These are phyloP conservation scores for Papilio protenor DNA, from an alignment of 2,888 invertebrate genomes.

Conservation along the genomic window DNA sequence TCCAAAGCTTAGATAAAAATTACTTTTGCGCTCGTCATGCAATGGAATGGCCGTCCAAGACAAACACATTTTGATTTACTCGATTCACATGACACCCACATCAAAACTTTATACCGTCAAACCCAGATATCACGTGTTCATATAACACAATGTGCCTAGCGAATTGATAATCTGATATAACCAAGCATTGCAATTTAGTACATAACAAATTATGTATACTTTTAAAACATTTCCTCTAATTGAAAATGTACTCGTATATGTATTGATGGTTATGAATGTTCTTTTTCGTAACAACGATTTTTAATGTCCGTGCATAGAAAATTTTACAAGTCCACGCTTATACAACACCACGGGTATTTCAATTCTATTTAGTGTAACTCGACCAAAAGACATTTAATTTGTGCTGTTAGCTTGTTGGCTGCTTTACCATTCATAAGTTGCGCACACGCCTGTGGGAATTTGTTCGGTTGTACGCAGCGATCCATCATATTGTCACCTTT, in stretches of 20 bases:
- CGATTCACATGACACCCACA: slow-evolving; percentile 30
- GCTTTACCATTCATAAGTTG: slow-evolving; percentile 16
- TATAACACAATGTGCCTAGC: neutral
- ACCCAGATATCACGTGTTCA: slow-evolving; percentile 8
- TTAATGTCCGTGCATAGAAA: slow-evolving; percentile 12
- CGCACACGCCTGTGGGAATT: slow-evolving; percentile 27
- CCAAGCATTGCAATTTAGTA: neutral
- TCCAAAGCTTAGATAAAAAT: slow-evolving; percentile 10
- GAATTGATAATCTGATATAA: neutral
- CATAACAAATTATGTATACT: neutral
- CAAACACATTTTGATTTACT: slow-evolving; percentile 40
- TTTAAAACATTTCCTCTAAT: neutral
- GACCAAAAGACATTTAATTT: neutral
- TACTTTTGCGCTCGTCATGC: slow-evolving; percentile 21
- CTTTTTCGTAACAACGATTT: slow-evolving; percentile 9
- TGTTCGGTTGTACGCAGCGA: slow-evolving; percentile 31
- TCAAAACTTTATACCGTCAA: neutral
- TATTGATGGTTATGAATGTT: neutral
- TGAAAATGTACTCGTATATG: neutral
- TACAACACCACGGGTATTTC: neutral
- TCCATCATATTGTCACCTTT: slow-evolving; percentile 32
- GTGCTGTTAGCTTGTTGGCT: neutral
- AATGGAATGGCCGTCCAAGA: slow-evolving; percentile 37
- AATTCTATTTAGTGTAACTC: neutral
- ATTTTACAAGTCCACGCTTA: neutral